Conservation (phyloP, 2,888 invertebrate species). For the Drosophila cognata region DNA sequence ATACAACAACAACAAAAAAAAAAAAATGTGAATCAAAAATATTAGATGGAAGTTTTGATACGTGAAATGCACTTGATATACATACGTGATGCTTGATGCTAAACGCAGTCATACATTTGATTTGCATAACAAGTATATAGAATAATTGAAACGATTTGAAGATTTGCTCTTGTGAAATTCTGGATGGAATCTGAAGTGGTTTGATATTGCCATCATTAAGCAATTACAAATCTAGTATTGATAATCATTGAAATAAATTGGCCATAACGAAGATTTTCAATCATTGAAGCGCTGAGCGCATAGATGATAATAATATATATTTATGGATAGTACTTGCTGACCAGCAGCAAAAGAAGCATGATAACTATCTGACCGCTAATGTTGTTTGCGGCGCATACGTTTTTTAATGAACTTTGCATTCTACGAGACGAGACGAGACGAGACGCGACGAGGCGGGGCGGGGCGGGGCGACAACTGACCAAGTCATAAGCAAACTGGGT, state of each 20-base stretch:
- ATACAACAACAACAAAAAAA: no score
- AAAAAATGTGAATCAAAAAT: background rate
- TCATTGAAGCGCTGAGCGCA: background rate
- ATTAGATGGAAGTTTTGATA: background rate
- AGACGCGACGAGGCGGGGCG: background rate
- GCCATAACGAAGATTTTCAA: background rate
- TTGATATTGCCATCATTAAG: background rate
- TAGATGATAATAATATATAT: constrained; percentile 19
- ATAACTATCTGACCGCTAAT: constrained; percentile 49
- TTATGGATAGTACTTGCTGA: constrained; percentile 11
- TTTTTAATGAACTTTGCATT: constrained; percentile 55
- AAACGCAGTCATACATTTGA: background rate
- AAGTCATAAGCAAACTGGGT: constrained; percentile 40
- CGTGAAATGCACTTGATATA: background rate
- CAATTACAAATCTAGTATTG: background rate
- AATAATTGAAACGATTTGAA: background rate
- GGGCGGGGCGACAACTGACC: constrained; percentile 20
- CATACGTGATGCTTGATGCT: background rate
- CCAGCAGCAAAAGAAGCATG: constrained; percentile 21
- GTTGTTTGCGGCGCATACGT: constrained; percentile 36
- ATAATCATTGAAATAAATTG: background rate
- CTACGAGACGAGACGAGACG: constrained; percentile 5
- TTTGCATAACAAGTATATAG: background rate
- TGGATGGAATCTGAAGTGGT: background rate
- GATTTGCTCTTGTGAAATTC: background rate